Evolutionary conservation across 2,888 invertebrate genomes (phyloP), one percentile per base, ranked within the genome.

Genomic region (Pyrochroa serraticornis): DNA sequence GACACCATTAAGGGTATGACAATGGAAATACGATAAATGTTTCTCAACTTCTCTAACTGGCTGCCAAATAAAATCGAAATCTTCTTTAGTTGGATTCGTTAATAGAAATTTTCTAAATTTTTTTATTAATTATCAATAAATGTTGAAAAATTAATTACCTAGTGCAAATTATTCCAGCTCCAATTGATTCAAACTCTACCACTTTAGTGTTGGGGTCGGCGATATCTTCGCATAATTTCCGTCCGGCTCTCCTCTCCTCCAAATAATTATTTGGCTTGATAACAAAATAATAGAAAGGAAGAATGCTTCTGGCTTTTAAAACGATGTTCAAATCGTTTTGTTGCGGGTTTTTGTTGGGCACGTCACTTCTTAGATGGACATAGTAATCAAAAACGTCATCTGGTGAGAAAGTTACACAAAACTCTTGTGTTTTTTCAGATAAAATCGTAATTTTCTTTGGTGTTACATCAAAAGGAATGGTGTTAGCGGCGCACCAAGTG

Each of bases 251-350:
- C n/a, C 79, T 80, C 1, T 78, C 77, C 1, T 77, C 77, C 43
- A 88, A 71, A 73, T 88, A 88, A 75, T 87, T 85, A 45, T 85
- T 87, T 56, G 86, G 85, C 62, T 86, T 84, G 39, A 89, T 79
- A 63, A 89, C 88, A 67, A 91, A 85, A 73, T 90, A 89, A 68
- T 86, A 89, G 67, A 86, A 85, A 0, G 90, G 89, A 60, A 89
- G 80, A 46, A 88, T 69, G 60, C 89, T 86, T 66, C 82, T 83
- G 0, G 83, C 90, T 38, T 74, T 77, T 36, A 89, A 75, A 35
- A 63, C 35, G n/a, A 83, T 76, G 8, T 68, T 64, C 13, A 79
- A 65, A 13, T 70, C 64, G 7, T 62, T 10, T 7, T 67, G 44
- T 0, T 77, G 75, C 33, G 85, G 84, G 14, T 78, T 65, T 46